A percentile compares a stretch with the other conserved stretches of the same genome.
These are phyloP conservation scores for Phaethornis superciliosus DNA, from an alignment of 2,113 vertebrate species.

Conservation along the genomic window DNA sequence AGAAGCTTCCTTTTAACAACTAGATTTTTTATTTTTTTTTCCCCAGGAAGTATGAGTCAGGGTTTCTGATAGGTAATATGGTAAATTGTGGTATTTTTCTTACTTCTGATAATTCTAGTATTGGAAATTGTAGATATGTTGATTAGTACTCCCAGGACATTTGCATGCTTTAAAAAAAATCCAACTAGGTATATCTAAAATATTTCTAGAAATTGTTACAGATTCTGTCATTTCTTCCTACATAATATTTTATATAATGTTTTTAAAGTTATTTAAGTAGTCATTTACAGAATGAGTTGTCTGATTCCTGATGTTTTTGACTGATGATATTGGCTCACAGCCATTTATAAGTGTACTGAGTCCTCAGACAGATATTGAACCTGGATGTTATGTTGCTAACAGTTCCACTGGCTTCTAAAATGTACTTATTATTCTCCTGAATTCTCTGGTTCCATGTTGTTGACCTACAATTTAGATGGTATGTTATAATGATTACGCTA, in stretches of 20 bases:
- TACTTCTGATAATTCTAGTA: background rate
- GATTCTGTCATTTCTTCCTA: background rate
- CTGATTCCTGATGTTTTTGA: background rate
- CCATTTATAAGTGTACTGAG: background rate
- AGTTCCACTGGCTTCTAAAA: background rate
- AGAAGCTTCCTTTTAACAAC: background rate
- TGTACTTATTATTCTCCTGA: background rate
- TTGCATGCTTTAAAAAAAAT: background rate
- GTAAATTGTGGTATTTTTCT: background rate
- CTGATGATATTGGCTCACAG: background rate
- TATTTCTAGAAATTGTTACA: background rate
- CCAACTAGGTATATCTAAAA: background rate
- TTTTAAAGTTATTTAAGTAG: background rate
- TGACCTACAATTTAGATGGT: constrained; percentile 13
- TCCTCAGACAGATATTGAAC: background rate
- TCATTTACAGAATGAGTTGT: background rate
- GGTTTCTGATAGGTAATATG: background rate
- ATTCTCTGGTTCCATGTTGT: background rate
- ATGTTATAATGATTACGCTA: background rate
- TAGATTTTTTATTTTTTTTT: background rate
- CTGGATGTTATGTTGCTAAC: background rate
- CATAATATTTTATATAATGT: background rate
- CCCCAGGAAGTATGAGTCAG: background rate
- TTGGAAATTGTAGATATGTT: background rate
- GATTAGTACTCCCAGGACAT: background rate